These are phyloP conservation scores for Syngnathus typhle DNA, from an alignment of 2,113 vertebrate genomes.

Conservation along the genomic window DNA sequence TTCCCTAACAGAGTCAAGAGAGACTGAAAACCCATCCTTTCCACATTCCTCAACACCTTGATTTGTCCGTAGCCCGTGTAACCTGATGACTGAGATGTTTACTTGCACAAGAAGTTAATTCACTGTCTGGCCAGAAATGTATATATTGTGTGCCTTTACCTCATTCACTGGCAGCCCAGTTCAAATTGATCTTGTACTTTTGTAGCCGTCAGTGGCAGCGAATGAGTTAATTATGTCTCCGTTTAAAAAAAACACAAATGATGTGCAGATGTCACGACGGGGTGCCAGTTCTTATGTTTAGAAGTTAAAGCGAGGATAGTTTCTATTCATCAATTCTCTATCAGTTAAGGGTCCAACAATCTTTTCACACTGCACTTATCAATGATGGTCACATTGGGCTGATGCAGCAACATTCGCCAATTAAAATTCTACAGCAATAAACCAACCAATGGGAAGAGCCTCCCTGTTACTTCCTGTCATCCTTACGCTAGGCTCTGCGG, in stretches of 20 bases:
- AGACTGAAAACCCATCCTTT: slow-evolving; percentile 47
- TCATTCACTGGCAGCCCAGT: too few relatives aligned
- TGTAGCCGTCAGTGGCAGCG: too few relatives aligned
- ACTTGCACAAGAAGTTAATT: not conserved
- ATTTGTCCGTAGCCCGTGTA: slow-evolving; percentile 5
- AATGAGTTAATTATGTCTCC: not conserved
- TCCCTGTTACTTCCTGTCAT: too few relatives aligned
- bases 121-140: not conserved
- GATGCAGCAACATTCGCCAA: too few relatives aligned
- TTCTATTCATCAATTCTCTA: too few relatives aligned
- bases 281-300: not conserved
- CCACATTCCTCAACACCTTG: not conserved
- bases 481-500: too few relatives aligned
- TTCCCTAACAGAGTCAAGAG: slow-evolving; percentile 68
- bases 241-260: not conserved
- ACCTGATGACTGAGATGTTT: not conserved
- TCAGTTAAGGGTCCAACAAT: too few relatives aligned
- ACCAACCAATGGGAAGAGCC: too few relatives aligned
- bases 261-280: not conserved
- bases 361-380: too few relatives aligned
- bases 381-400: too few relatives aligned
- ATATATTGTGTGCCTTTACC: not conserved
- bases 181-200: too few relatives aligned
- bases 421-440: too few relatives aligned
- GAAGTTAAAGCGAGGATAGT: not conserved